Percentiles rank a stretch among this genome's conserved stretches.
These are phyloP conservation scores for Beroe forskalii DNA, from an alignment of 37 sponge, comb jelly and placozoan species.

Conservation along the genomic window DNA sequence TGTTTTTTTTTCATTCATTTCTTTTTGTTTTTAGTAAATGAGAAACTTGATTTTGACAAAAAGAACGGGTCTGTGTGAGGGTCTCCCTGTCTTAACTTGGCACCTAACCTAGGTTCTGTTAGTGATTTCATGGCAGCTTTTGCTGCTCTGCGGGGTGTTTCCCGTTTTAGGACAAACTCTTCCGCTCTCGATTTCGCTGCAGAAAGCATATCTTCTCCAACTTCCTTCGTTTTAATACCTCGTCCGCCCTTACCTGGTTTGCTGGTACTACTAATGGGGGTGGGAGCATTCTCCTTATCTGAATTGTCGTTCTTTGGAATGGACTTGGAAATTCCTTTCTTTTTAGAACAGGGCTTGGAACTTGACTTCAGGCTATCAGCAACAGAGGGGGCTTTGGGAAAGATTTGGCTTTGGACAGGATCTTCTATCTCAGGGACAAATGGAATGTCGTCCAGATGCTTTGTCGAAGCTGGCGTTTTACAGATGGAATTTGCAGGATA, in stretches of 20 bases:
- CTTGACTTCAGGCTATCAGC: neutral
- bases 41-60: too few relatives aligned
- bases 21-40: too few relatives aligned
- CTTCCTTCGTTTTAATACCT: neutral
- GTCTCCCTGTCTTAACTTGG: conserved; percentile 28
- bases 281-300: neutral
- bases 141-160: neutral
- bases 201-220: neutral
- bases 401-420: too few relatives aligned
- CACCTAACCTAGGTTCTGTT: neutral
- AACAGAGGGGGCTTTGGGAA: neutral
- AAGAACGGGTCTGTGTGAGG: neutral
- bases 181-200: too few relatives aligned
- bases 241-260: neutral
- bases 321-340: neutral
- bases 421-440: neutral
- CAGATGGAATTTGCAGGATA: neutral
- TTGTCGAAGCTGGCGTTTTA: neutral
- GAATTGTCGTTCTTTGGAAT: neutral
- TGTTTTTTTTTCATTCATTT: too few relatives aligned
- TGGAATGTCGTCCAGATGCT: neutral
- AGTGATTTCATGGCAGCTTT: neutral
- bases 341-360: neutral
- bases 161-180: neutral
- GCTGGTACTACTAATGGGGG: neutral